Conservation (phyloP, 2,888 invertebrate genomes). For the Dasypogon diadema region DNA sequence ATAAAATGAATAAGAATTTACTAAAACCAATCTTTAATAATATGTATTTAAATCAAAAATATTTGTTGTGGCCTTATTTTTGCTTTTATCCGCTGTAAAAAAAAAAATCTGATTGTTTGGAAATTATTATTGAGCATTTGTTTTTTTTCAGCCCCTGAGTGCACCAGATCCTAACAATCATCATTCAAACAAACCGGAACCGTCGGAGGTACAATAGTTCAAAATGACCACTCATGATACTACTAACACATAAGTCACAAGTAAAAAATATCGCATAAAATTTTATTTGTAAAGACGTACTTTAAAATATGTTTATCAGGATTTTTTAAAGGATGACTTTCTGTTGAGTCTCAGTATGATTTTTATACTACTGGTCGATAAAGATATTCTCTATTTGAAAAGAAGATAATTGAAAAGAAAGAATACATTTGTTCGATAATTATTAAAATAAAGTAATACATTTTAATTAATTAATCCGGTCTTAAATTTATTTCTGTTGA, state of each 20-base stretch:
- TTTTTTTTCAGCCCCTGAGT: slow-evolving; percentile 79
- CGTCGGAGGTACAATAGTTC: slow-evolving; percentile 84
- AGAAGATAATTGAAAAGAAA: neutral
- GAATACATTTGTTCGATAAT: neutral
- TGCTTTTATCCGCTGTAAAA: no score
- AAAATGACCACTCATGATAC: slow-evolving; percentile 57
- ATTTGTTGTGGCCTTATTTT: no score
- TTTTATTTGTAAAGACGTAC: slow-evolving; percentile 48
- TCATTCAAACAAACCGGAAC: slow-evolving; percentile 82
- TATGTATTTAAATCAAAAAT: no score
- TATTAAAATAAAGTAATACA: slow-evolving; percentile 6
- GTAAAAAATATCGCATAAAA: slow-evolving; percentile 49
- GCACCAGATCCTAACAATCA: slow-evolving; percentile 87
- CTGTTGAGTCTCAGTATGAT: slow-evolving; percentile 38
- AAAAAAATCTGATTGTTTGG: no score
- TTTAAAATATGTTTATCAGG: slow-evolving; percentile 44
- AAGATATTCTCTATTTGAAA: slow-evolving; percentile 35
- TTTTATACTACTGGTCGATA: slow-evolving; percentile 28
- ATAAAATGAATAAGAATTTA: no score
- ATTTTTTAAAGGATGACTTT: slow-evolving; percentile 40
- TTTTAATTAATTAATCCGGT: neutral
- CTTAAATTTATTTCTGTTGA: neutral
- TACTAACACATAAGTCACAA: slow-evolving; percentile 49
- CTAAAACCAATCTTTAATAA: no score
- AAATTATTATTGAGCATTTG: no score